Evolutionary conservation across 2,113 vertebrate species (phyloP).

Genomic region (Paramormyrops kingsleyae): DNA sequence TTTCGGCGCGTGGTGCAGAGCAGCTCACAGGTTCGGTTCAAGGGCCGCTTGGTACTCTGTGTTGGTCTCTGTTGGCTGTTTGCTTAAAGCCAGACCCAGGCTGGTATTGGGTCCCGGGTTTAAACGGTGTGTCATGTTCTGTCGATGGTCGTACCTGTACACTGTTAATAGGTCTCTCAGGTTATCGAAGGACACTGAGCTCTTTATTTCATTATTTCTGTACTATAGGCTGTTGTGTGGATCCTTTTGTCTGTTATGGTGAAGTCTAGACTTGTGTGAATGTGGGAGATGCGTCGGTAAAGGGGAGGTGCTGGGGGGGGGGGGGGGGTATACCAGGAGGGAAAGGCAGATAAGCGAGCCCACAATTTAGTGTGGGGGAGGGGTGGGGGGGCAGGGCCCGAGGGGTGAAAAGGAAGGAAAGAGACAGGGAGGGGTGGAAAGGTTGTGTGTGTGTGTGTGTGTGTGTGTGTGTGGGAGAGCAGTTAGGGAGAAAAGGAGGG

Average conservation of each 20-base stretch:
- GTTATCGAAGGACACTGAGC: background rate
- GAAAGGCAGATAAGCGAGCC: background rate
- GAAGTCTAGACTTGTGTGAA: constrained; percentile 30
- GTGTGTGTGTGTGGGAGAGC: background rate
- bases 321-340: constrained; percentile 32
- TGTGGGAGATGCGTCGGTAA: constrained; percentile 14
- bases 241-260: constrained; percentile 17
- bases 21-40: background rate
- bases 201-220: background rate
- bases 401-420: constrained; percentile 21
- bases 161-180: background rate
- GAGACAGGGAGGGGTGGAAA: constrained; percentile 44
- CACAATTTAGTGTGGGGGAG: constrained; percentile 31
- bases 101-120: background rate
- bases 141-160: background rate
- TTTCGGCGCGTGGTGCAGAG: background rate
- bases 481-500: background rate
- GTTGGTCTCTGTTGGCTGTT: background rate
- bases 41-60: background rate
- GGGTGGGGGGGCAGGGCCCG: constrained; percentile 34
- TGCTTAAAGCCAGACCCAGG: background rate
- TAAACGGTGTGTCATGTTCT: background rate
- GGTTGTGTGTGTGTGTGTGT: constrained; percentile 14
- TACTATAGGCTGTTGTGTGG: background rate
- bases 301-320: constrained; percentile 14